Base-by-base conservation (phyloP, 2,888 invertebrate genomes). In the Julus scanicus region DNA sequence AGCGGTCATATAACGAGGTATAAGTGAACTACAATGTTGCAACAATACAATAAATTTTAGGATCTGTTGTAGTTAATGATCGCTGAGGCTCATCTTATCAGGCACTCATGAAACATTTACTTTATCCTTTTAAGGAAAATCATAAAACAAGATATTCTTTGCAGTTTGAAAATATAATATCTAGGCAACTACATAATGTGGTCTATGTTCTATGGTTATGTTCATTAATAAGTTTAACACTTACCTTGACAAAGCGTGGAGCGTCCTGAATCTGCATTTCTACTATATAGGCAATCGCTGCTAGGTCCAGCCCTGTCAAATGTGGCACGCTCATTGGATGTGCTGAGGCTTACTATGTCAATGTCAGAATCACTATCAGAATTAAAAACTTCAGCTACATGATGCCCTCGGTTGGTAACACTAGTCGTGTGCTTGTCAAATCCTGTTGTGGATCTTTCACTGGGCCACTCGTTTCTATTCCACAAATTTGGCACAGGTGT, bases 331-430 rank as follows among this genome's bases (percentile, higher is more conserved):
- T 83, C 83, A 39, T 17, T 48, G 40, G 88, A 71, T n/a, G 63
- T 48, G 80, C 86, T 87, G n/a, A 84, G 87, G 37, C 84, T 89
- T 17, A 89, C 80, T 37, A 89, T 86, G 80, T 89, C 89, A 49
- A 89, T 86, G 39, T 89, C 89, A 9, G 89, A 89, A 80, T 89
- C 89, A 29, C 57, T 89, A 48, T 88, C 89, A 39, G 88, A 86
- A 88, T 80, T 40, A 83, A 37, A 37, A 11, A 39, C 83, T n/a
- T 83, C 83, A 13, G 83, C 17, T 17, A 2, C 20, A 44, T 53
- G 37, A 29, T 9, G n/a, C n/a, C 85, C 85, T 29, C 85, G 37
- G 39, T 17, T 39, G n/a, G 44, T 37, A 20, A 37, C 48, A 48
- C 17, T 53, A 13, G 53, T 53, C 11, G 17, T 53, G 53, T 15